Percentiles rank a stretch among this genome's conserved stretches.
These are phyloP conservation scores for Leucophenga montana DNA, from an alignment of 2,888 invertebrate genomes.

Conservation along the genomic window DNA sequence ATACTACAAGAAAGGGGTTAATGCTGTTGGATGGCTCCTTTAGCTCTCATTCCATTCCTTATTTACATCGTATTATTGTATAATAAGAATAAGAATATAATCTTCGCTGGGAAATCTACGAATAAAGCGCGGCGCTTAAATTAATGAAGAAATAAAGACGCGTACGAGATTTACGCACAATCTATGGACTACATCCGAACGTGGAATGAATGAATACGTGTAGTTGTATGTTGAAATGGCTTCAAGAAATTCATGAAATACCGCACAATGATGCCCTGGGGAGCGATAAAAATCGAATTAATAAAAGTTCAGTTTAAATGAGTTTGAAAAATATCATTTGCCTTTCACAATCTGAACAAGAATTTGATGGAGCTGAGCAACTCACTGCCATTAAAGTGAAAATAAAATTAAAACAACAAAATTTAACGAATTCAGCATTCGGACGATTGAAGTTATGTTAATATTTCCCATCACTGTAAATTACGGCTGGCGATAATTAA, in stretches of 20 bases:
- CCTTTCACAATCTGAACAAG: too few species aligned
- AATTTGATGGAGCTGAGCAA: too few species aligned
- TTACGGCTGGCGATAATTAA: constrained; percentile 59
- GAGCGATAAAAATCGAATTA: constrained; percentile 73
- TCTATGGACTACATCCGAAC: neutral
- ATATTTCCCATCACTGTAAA: too few species aligned
- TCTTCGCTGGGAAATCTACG: constrained; percentile 65
- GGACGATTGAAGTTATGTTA: too few species aligned
- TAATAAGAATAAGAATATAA: constrained; percentile 48
- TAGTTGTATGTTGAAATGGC: neutral
- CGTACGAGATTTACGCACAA: constrained; percentile 53
- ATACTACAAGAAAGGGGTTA: too few species aligned
- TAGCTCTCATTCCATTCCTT: too few species aligned
- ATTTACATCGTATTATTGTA: neutral
- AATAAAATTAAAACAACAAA: neutral
- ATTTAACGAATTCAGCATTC: too few species aligned
- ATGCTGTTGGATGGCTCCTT: too few species aligned
- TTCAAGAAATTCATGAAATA: constrained; percentile 55
- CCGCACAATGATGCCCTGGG: constrained; percentile 70
- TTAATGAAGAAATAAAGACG: constrained; percentile 72
- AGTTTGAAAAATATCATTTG: constrained; percentile 56
- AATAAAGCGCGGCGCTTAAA: constrained; percentile 58
- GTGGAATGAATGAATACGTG: neutral
- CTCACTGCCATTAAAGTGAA: too few species aligned
- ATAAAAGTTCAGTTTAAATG: constrained; percentile 71